Evolutionary conservation across 2,113 vertebrate genomes (phyloP).

Genomic region (Phylloscopus trochilus): DNA sequence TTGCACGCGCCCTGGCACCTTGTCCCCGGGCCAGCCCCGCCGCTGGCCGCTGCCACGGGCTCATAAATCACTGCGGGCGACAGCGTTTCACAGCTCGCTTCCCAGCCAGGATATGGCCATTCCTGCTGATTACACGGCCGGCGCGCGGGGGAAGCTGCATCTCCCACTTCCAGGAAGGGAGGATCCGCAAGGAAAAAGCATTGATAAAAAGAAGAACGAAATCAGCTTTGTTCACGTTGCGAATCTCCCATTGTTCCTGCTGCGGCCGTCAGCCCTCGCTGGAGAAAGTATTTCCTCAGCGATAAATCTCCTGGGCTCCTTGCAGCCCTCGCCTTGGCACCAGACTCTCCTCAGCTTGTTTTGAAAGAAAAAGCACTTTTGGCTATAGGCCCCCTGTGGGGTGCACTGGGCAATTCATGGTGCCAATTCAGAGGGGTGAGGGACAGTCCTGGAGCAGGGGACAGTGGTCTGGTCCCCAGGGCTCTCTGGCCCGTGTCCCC

Average conservation of each 20-base stretch:
- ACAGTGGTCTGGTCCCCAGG: neutral
- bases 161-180: slow-evolving; percentile 86
- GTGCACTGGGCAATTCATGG: accelerated
- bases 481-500: neutral
- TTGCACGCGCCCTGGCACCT: slow-evolving; percentile 65
- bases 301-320: slow-evolving; percentile 81
- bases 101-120: slow-evolving; percentile 79
- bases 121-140: slow-evolving; percentile 72
- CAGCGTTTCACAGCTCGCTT: slow-evolving; percentile 77
- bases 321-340: slow-evolving; percentile 64
- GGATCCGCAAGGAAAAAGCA: slow-evolving; percentile 78
- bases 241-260: slow-evolving; percentile 86
- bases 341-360: slow-evolving; percentile 56
- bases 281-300: slow-evolving; percentile 81
- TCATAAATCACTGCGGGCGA: slow-evolving; percentile 74
- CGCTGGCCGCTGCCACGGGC: slow-evolving; percentile 38
- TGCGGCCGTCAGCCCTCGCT: slow-evolving; percentile 47
- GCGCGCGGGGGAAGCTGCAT: slow-evolving; percentile 63
- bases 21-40: slow-evolving; percentile 54
- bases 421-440: accelerated
- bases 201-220: slow-evolving; percentile 73
- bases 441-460: neutral
- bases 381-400: neutral
- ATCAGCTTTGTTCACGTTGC: slow-evolving; percentile 67
- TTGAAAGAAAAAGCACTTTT: slow-evolving; percentile 60